Evolutionary conservation across 2,888 invertebrate genomes (phyloP), one percentile per base, ranked within the genome.

Genomic region (Nomada fucata): DNA sequence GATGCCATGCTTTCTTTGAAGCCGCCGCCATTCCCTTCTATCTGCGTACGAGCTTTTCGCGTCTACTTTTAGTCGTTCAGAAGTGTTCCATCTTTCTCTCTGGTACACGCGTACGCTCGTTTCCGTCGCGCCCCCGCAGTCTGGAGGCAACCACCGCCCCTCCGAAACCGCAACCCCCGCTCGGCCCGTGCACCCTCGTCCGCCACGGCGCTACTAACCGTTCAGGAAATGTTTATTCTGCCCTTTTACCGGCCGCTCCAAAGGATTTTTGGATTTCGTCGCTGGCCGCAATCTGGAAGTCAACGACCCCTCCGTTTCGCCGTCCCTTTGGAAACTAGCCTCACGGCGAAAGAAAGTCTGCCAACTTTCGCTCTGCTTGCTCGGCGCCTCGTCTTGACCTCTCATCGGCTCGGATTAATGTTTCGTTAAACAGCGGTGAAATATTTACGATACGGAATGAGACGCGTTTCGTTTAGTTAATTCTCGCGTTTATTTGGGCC

Each of bases 201-300:
- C 80, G 71, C 82, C 63, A 77, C 81, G 84, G 83, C 85, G 86
- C 90, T 91, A 92, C 91, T 91, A 92, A 92, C 92, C 92, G 87
- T 92, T 91, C 91, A 85, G 90, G 90, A 91, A 91, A 92, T 92
- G 90, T 92, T 91, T 90, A 91, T 92, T 92, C 90, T 87, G 84
- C 88, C 82, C 89, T 91, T 90, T 90, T 87, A 84, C 85, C 76
- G 79, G 81, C 77, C 82, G 76, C 79, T 89, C 84, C 76, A 86
- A 89, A 89, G 88, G 89, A 91, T 91, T 91, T 92, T 91, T 89
- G 88, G 87, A 90, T 90, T 88, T 89, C 86, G 70, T 71, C 79
- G 81, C 77, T 76, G 47, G 57, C 76, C 78, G 63, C 83, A 72
- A 83, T 87, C 79, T 82, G 74, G 42, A 79, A 88, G 86, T 83